A percentile compares a stretch with the other conserved stretches of the same genome.
Evolutionary conservation across 30 jellyfish, hydroid and myxozoan species (phyloP).

Genomic region (Turritopsis rubra): DNA sequence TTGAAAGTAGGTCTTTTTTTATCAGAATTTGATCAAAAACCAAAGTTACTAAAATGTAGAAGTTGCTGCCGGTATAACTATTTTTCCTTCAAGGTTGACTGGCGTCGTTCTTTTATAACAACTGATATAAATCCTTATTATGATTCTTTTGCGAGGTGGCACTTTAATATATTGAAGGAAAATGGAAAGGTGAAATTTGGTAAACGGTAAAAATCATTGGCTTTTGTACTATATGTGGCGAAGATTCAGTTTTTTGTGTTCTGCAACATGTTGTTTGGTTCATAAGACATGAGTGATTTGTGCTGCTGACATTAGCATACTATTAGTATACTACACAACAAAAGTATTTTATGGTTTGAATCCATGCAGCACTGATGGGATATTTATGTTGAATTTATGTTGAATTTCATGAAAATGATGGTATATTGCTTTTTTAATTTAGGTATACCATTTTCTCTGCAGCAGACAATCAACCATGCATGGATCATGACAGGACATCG

Average conservation of each 20-base stretch:
- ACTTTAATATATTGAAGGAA: conserved; percentile 59
- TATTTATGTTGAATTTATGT: too few relatives aligned
- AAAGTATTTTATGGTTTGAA: too few relatives aligned
- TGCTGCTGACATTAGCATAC: too few relatives aligned
- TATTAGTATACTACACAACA: too few relatives aligned
- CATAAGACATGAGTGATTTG: too few relatives aligned
- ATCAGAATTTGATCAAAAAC: background rate
- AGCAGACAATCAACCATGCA: conserved; percentile 94
- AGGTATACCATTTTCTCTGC: conserved; percentile 90
- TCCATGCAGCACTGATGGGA: too few relatives aligned
- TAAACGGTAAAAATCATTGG: conserved; percentile 50
- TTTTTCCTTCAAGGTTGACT: conserved; percentile 63
- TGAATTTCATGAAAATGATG: background rate
- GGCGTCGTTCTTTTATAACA: conserved; percentile 97
- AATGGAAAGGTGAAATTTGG: conserved; percentile 91
- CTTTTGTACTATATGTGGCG: background rate
- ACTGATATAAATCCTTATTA: conserved; percentile 97
- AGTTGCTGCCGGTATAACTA: too few relatives aligned
- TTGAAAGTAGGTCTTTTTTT: conserved; percentile 53
- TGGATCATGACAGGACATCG: conserved; percentile 97
- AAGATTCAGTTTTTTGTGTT: background rate
- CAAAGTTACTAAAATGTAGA: too few relatives aligned
- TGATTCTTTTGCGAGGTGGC: conserved; percentile 98
- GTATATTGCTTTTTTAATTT: background rate
- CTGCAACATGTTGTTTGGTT: too few relatives aligned